A percentile compares a stretch with the other conserved stretches of the same genome.
These are phyloP conservation scores for Recurvirostra avosetta DNA, from an alignment of 2,113 vertebrate genomes.

Conservation along the genomic window DNA sequence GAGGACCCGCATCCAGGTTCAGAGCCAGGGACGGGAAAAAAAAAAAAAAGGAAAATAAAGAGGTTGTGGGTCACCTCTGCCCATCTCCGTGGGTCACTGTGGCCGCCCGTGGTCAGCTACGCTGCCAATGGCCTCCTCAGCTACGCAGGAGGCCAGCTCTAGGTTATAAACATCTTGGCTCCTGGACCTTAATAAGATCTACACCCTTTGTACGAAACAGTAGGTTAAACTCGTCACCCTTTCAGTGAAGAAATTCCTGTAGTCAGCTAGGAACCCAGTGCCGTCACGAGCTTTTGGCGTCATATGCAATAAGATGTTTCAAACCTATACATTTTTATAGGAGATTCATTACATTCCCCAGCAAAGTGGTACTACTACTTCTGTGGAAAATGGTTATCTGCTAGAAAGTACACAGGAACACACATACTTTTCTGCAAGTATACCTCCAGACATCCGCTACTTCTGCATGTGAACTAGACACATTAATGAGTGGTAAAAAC, in stretches of 20 bases:
- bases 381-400: background rate
- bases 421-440: background rate
- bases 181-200: background rate
- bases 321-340: accelerated
- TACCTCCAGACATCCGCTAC: background rate
- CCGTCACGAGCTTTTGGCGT: background rate
- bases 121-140: accelerated
- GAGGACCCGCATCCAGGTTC: too few species aligned
- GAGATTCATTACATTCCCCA: background rate
- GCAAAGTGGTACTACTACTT: background rate
- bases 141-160: background rate
- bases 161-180: background rate
- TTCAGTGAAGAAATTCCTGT: background rate
- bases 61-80: background rate
- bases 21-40: too few species aligned
- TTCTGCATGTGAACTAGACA: background rate
- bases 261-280: background rate
- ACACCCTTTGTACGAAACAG: background rate
- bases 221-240: accelerated
- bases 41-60: background rate
- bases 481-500: background rate
- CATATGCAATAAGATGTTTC: accelerated
- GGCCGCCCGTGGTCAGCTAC: background rate
- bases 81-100: too few species aligned
- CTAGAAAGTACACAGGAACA: background rate